Base-by-base conservation (phyloP, 2,888 invertebrate species). In the Perdita meconis region DNA sequence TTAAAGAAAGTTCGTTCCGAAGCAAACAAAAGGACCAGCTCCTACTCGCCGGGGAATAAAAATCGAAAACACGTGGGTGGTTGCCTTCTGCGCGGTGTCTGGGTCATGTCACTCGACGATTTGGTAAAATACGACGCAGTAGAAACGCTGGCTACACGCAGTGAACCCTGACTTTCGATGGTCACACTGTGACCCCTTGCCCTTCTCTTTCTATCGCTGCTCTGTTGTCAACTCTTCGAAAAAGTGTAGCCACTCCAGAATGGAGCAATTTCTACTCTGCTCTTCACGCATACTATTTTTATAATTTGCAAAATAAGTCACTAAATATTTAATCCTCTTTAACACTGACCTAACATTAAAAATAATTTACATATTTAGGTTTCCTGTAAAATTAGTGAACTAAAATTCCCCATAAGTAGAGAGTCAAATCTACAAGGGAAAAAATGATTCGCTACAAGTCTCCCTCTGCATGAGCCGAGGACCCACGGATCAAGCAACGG, bases 91-190 rank as follows among this genome's bases (percentile, higher is more conserved):
- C 34, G 51, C 16, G 30, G 75, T 66, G 24, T 70, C 78, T 76
- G 77, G 57, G n/a, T 59, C 16, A n/a, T 77, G 78, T 78, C 78
- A 77, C 59, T 71, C 63, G 63, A 47, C 56, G 24, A 13, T 57
- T n/a, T 57, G 0, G 30, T 38, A 61, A 77, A 59, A 59, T 65
- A 77, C 61, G 57, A 50, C 53, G 53, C 16, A 10, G 34, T 10
- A 13, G 26, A 34, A 40, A 19, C 67, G 16, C 42, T 61, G 34
- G 30, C 61, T 34, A 19, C 26, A 61, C 10, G 47, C 26, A 51
- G 13, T 67, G 24, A n/a, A 24, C 42, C 6, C 34, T 50, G 47
- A 13, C 12, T 5, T 5, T 16, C 24, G n/a, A n/a, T 40, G 42
- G 36, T 30, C 51, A 12, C n/a, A 36, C 40, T 13, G 26, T 34